phyloP scores from a whole-genome alignment of 2,797 vertebrate species.

The Malacoctenus gilli region DNA sequence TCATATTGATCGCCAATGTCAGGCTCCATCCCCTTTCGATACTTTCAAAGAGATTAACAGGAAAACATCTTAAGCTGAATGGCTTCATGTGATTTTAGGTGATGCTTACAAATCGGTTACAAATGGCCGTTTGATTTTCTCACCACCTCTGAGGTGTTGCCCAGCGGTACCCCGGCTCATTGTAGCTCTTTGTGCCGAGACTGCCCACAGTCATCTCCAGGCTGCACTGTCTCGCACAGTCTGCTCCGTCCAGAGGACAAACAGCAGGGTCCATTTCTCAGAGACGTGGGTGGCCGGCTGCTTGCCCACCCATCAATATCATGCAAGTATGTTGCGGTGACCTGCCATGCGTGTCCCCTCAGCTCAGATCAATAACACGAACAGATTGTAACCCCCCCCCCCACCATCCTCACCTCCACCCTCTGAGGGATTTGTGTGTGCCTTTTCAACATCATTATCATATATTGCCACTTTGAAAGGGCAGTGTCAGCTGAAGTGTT shows the following conservation, averaged over 20 bases:
- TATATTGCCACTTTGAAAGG: slow-evolving; percentile 65
- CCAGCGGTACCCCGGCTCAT: neutral
- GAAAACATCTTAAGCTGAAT: neutral
- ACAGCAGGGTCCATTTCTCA: slow-evolving; percentile 62
- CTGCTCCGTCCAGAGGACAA: slow-evolving; percentile 43
- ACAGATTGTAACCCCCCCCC: slow-evolving; percentile 62
- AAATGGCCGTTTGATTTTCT: neutral
- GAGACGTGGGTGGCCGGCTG: slow-evolving; percentile 63
- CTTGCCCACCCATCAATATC: slow-evolving; percentile 66
- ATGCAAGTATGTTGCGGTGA: slow-evolving; percentile 66
- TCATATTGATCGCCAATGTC: too few species aligned
- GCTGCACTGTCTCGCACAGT: slow-evolving; percentile 14
- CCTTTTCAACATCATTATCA: slow-evolving; percentile 72
- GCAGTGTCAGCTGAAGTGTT: slow-evolving; percentile 47
- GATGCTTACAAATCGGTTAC: neutral
- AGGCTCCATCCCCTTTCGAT: too few species aligned
- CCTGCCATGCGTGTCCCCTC: slow-evolving; percentile 68
- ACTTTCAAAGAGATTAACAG: too few species aligned
- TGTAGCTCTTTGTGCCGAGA: neutral
- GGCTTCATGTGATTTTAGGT: neutral
- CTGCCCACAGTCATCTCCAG: slow-evolving; percentile 8
- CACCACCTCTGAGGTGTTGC: neutral
- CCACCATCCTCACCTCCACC: slow-evolving; percentile 35
- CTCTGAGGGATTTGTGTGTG: slow-evolving; percentile 65
- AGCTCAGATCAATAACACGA: slow-evolving; percentile 71